phyloP scores from a whole-genome alignment of 2,113 vertebrate genomes.

The Pungitius pungitius region DNA sequence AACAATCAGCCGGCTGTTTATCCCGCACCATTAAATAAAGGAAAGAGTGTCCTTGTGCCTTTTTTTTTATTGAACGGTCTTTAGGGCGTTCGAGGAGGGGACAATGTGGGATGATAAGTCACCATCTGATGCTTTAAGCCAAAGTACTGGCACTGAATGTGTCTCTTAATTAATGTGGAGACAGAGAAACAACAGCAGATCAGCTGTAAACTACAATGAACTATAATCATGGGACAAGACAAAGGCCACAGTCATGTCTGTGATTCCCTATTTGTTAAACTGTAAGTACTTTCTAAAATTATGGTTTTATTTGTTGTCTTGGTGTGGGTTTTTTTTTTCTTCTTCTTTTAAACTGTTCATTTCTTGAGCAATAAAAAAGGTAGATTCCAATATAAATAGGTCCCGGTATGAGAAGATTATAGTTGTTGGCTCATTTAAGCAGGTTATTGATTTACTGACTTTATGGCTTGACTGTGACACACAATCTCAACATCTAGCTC shows the following conservation, averaged over 20 bases:
- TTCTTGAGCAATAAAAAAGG: neutral
- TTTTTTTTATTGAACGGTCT: constrained; percentile 34
- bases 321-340: neutral
- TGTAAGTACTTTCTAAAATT: neutral
- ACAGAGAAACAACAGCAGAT: neutral
- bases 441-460: neutral
- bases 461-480: neutral
- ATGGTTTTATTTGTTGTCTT: neutral
- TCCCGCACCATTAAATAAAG: constrained; percentile 49
- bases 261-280: neutral
- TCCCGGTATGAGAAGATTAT: neutral
- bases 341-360: neutral
- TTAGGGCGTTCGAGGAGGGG: constrained; percentile 23
- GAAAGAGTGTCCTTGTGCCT: constrained; percentile 55
- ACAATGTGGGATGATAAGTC: constrained; percentile 25
- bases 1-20: constrained; percentile 72
- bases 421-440: neutral
- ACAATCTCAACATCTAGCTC: neutral
- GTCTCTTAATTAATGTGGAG: constrained; percentile 12
- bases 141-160: neutral
- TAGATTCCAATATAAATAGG: neutral
- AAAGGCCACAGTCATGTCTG: neutral
- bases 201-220: neutral
- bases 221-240: neutral
- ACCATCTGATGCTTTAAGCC: constrained; percentile 35